Base-by-base conservation (phyloP, 2,113 vertebrate species). In the Pachycephala philippinensis region DNA sequence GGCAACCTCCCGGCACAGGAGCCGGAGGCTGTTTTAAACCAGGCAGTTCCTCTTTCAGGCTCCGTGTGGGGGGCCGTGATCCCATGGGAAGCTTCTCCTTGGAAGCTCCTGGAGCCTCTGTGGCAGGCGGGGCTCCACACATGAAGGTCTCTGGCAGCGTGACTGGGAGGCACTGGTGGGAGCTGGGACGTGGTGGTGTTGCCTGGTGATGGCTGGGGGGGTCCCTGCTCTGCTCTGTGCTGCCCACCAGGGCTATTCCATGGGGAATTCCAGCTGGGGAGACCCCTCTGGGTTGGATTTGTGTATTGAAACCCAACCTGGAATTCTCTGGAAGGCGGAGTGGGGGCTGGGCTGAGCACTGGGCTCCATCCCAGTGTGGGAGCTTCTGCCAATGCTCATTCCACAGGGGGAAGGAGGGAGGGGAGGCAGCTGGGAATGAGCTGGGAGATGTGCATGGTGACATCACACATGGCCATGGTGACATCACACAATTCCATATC, bases 81-180 rank as follows among this genome's bases (percentile, higher is more conserved):
- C 57, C 52, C 27, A 0, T 2, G 24, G 61, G 52, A 50, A 78
- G 9, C 5, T 7, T 3, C 13, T 59, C 31, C 49, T 59, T 1
- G 4, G 35, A 27, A 76, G 59, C 45, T 70, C 24, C 52, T 27
- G 56, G 44, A 71, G 21, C 17, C 27, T 7, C 52, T 2, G 1
- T 33, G 37, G 11, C 39, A 33, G 54, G 39, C 35, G 15, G 74
- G 39, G 15, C 26, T 59, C 40, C 33, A 20, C 1, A 2, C 9
- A 4, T 0, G 4, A 30, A 54, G 27, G 35, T 31, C n/a, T 57
- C 78, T 44, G 37, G 42, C 40, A 33, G 8, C 0, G 0, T 10
- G 23, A 26, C 59, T 53, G 66, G 65, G 65, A 66, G 12, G 27
- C 8, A 8, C 33, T 40, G 65, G 60, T 50, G 78, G 30, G 60